phyloP scores from a whole-genome alignment of 2,113 vertebrate genomes.

The Octodon degus region DNA sequence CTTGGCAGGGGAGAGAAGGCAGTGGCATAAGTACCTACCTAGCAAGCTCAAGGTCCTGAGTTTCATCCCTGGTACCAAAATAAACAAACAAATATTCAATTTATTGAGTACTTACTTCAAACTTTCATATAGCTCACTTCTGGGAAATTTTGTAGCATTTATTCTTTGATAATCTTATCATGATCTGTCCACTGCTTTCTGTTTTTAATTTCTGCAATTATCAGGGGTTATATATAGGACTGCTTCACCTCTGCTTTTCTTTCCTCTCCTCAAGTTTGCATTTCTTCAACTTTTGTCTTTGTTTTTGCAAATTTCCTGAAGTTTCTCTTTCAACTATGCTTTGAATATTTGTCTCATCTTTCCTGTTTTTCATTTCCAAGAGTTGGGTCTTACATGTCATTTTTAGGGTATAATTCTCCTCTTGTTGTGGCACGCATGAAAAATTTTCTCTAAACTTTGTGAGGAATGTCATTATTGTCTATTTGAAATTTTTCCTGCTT shows the following conservation, averaged over 20 bases:
- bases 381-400: neutral
- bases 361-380: neutral
- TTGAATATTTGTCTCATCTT: neutral
- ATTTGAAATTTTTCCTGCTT: conserved; percentile 40
- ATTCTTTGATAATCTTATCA: neutral
- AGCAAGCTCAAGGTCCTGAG: no score
- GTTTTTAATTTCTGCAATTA: neutral
- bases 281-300: neutral
- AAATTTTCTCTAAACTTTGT: neutral
- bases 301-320: neutral
- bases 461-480: neutral
- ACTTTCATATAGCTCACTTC: neutral
- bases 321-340: neutral
- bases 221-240: neutral
- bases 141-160: neutral
- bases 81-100: neutral
- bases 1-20: neutral
- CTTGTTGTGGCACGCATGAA: neutral
- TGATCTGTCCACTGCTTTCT: neutral
- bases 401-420: neutral
- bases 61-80: no score
- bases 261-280: neutral
- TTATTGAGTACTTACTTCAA: neutral
- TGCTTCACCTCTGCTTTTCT: neutral
- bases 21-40: no score